Base-by-base conservation (phyloP, 1,140 invertebrate genomes). In the Drepana arcuata region DNA sequence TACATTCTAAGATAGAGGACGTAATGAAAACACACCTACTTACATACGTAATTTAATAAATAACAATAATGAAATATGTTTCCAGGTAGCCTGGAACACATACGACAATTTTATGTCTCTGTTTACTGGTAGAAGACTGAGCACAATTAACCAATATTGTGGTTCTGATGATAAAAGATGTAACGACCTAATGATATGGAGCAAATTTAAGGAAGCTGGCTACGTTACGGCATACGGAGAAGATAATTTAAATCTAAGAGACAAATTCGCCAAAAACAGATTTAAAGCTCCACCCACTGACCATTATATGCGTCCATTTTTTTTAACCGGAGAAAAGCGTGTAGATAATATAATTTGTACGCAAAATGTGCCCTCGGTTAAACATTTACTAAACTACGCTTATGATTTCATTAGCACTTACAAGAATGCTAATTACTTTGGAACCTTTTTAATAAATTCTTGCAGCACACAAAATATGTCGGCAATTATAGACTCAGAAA, bases 51-150 rank as follows among this genome's bases (percentile, higher is more conserved):
- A n/a, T n/a, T n/a, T n/a, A n/a, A n/a, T n/a, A n/a, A n/a, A n/a
- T n/a, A n/a, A n/a, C n/a, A n/a, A n/a, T n/a, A n/a, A n/a, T n/a
- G n/a, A n/a, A n/a, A n/a, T n/a, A n/a, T n/a, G n/a, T 29, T 64
- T 71, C 21, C 43, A 87, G 86, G 70, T 87, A 42, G 92, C 87
- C 1, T 92, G 93, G 49, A 94, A 94, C 48, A 94, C 92, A 1
- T 94, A 92, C 62, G 92, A 92, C 0, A 95, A 95, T 70, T 59
- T 95, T 12, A 91, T 95, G 85, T 90, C 93, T 0, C 71, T 91
- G 2, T 71, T 94, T 13, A 91, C 89, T 1, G 93, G 93, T 1
- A 83, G 86, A 26, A 88, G 62, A 16, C 69, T 65, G 57, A 75
- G 29, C 48, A 53, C 7, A 74, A 80, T 42, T 71, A 85, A 9